Conservation (phyloP, 30 jellyfish, hydroid and myxozoan species). For the Turritopsis dohrnii region DNA sequence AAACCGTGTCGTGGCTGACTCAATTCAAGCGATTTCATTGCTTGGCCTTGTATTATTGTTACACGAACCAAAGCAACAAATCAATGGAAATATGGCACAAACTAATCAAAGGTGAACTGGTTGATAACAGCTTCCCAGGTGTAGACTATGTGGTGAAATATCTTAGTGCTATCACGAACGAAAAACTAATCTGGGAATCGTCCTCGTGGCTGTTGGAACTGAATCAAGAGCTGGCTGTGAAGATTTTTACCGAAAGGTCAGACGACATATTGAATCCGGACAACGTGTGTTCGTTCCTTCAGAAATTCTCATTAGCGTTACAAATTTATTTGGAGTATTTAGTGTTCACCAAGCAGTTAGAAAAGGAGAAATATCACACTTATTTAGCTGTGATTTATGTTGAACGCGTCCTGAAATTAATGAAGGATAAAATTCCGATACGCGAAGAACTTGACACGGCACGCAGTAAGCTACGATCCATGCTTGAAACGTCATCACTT, state of each 20-base stretch:
- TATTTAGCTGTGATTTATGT: slow-evolving; percentile 76
- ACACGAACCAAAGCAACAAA: slow-evolving; percentile 41
- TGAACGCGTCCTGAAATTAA: slow-evolving; percentile 62
- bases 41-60: slow-evolving; percentile 56
- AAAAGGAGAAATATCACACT: slow-evolving; percentile 72
- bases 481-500: slow-evolving; percentile 67
- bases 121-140: slow-evolving; percentile 28
- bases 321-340: slow-evolving; percentile 64
- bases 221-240: slow-evolving; percentile 47
- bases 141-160: slow-evolving; percentile 26
- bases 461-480: slow-evolving; percentile 64
- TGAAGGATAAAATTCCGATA: slow-evolving; percentile 65
- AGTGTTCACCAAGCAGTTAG: slow-evolving; percentile 45
- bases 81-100: slow-evolving; percentile 78
- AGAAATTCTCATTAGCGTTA: slow-evolving; percentile 67
- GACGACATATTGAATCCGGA: slow-evolving; percentile 34
- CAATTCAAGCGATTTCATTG: slow-evolving; percentile 73
- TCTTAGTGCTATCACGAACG: slow-evolving; percentile 34
- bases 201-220: slow-evolving; percentile 55
- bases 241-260: slow-evolving; percentile 50
- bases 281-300: slow-evolving; percentile 49
- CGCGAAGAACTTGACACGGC: slow-evolving; percentile 58
- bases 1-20: slow-evolving; percentile 45
- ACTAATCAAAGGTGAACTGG: slow-evolving; percentile 18
- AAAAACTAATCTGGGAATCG: slow-evolving; percentile 62